Evolutionary conservation across 1,140 invertebrate species (phyloP).

Genomic region (Nautilus pompilius): DNA sequence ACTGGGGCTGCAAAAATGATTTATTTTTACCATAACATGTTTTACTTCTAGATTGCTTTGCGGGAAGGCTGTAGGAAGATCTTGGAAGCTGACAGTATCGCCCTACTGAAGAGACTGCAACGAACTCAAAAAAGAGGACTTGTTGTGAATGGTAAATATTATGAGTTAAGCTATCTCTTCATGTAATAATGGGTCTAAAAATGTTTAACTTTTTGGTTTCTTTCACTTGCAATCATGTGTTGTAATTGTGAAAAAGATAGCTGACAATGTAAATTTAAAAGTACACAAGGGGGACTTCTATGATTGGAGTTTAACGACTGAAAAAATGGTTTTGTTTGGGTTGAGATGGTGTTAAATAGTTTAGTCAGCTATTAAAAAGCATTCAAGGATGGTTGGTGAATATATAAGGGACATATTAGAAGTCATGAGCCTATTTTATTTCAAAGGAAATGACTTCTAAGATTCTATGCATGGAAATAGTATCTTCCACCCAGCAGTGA

Average conservation of each 20-base stretch:
- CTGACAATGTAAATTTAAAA: neutral
- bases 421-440: too few species aligned
- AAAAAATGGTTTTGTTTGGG: neutral
- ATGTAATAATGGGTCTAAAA: neutral
- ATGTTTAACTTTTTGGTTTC: neutral
- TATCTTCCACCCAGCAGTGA: too few species aligned
- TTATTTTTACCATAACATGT: neutral
- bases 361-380: too few species aligned
- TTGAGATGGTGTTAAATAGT: too few species aligned
- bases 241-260: neutral
- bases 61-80: slow-evolving; percentile 87
- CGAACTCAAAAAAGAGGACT: slow-evolving; percentile 74
- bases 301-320: neutral
- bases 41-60: slow-evolving; percentile 67
- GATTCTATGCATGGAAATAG: too few species aligned
- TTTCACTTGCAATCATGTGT: neutral
- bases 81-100: slow-evolving; percentile 82
- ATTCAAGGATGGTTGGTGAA: too few species aligned
- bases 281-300: neutral
- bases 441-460: too few species aligned
- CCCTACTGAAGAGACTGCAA: slow-evolving; percentile 79
- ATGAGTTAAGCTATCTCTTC: neutral
- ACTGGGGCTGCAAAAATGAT: neutral
- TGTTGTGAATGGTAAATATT: slow-evolving; percentile 62
- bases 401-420: too few species aligned